phyloP scores from a whole-genome alignment of 2,888 invertebrate genomes.

The Acronicta psi region DNA sequence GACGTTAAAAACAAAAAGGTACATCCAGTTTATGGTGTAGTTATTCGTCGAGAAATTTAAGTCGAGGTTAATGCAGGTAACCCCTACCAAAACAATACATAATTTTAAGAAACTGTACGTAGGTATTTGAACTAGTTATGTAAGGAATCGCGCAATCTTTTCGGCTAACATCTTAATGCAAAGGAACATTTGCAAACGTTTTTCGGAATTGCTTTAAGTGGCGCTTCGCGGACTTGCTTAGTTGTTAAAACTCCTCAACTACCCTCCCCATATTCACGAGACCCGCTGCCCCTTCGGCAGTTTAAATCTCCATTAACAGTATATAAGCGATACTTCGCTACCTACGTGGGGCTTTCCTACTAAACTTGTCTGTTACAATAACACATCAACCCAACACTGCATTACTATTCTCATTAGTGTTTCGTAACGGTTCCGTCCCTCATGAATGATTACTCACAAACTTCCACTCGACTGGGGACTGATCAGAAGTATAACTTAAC shows the following conservation, averaged over 20 bases:
- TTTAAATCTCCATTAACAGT: constrained; percentile 67
- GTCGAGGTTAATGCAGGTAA: no score
- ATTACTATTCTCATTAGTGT: constrained; percentile 30
- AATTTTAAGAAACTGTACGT: no score
- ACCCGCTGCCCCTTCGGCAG: constrained; percentile 59
- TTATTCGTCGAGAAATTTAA: no score
- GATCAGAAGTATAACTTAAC: constrained; percentile 41
- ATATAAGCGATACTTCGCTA: constrained; percentile 53
- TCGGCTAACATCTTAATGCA: constrained; percentile 37
- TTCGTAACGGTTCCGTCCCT: constrained; percentile 48
- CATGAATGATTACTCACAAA: constrained; percentile 49
- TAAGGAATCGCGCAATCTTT: not conserved
- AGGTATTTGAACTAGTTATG: no score
- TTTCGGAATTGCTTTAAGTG: constrained; percentile 60
- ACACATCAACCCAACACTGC: constrained; percentile 14
- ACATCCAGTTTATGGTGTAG: no score
- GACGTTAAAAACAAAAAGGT: no score
- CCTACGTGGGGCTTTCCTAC: constrained; percentile 34
- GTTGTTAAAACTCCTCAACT: constrained; percentile 77
- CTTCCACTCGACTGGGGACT: constrained; percentile 42
- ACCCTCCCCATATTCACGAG: constrained; percentile 69
- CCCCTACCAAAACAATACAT: no score
- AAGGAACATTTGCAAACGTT: constrained; percentile 65
- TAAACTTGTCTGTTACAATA: constrained; percentile 34
- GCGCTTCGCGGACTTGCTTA: constrained; percentile 59